Evolutionary conservation across 2,888 invertebrate genomes (phyloP), one percentile per base, ranked within the genome.

Genomic region (Bedellia somnulentella): DNA sequence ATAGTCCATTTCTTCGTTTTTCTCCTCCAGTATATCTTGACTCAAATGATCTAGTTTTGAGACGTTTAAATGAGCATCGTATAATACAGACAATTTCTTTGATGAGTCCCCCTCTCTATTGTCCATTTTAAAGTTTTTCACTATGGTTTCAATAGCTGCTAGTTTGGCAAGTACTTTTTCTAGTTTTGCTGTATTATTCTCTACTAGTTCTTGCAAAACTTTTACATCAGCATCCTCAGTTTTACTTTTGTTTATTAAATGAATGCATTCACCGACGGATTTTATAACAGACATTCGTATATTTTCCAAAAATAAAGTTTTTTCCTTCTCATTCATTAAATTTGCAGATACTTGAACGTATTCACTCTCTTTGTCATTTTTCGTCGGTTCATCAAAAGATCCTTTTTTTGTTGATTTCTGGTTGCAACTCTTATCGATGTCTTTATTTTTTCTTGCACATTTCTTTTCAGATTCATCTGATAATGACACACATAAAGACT

Each of bases 261-360:
- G 33, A 17, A 71, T 42, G 35, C 58, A 62, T 24, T 70, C 57
- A 39, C 46, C 60, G 4, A 73, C 48, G 11, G 64, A 51, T 10
- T 52, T 49, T 22, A 68, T 34, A n/a, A 73, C 44, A 2, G 73
- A 70, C 12, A 42, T 41, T 40, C 47, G 54, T 35, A 73, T 57
- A 36, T 51, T 60, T 31, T 71, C 62, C 35, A 46, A 54, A 15
- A 75, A 51, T 18, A 47, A 36, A 28, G 50, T 44, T 40, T 60
- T 71, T 22, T 70, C 70, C 35, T 46, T 48, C 9, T 63, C 61
- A 30, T 62, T 63, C 68, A 71, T 73, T 15, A 73, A 47, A 39
- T 66, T n/a, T n/a, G n/a, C n/a, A n/a, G n/a, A n/a, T n/a, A n/a
- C n/a, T n/a, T n/a, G n/a, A n/a, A n/a, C n/a, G n/a, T n/a, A n/a